Conservation (phyloP, 2,113 vertebrate species). For the Podarcis muralis region DNA sequence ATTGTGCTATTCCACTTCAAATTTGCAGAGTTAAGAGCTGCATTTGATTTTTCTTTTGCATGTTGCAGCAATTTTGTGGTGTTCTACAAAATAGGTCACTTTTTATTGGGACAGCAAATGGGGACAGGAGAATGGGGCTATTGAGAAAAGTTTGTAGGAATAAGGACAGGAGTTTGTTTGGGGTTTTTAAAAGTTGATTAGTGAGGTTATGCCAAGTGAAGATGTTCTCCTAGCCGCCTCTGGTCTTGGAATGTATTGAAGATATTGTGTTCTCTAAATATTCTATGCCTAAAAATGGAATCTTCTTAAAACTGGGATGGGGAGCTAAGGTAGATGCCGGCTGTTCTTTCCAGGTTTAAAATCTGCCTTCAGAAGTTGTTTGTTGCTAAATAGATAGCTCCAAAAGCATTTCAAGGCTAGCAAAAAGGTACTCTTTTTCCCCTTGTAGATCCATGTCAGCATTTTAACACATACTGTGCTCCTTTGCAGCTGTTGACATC, state of each 20-base stretch:
- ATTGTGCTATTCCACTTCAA: neutral
- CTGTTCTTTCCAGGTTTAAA: neutral
- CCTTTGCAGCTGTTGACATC: conserved; percentile 89
- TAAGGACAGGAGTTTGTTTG: neutral
- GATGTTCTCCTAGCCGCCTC: neutral
- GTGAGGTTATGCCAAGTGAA: neutral
- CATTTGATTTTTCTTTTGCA: neutral
- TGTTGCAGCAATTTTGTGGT: neutral
- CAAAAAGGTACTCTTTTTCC: neutral
- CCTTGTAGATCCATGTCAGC: conserved; percentile 1
- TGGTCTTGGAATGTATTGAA: neutral
- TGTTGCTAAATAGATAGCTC: neutral
- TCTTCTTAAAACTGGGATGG: neutral
- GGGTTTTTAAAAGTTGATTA: neutral
- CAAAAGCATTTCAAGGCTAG: neutral
- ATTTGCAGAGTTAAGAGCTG: neutral
- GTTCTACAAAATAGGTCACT: neutral
- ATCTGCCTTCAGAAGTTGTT: neutral
- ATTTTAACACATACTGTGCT: neutral
- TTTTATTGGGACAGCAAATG: neutral
- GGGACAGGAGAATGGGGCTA: neutral
- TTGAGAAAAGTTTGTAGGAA: neutral
- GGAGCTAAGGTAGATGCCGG: too few relatives aligned
- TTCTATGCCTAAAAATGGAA: neutral
- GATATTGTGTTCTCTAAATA: neutral